Percentiles rank a stretch among this genome's conserved stretches.
Evolutionary conservation across 2,888 invertebrate species (phyloP).

Genomic region (Lacanobia wlatinum): DNA sequence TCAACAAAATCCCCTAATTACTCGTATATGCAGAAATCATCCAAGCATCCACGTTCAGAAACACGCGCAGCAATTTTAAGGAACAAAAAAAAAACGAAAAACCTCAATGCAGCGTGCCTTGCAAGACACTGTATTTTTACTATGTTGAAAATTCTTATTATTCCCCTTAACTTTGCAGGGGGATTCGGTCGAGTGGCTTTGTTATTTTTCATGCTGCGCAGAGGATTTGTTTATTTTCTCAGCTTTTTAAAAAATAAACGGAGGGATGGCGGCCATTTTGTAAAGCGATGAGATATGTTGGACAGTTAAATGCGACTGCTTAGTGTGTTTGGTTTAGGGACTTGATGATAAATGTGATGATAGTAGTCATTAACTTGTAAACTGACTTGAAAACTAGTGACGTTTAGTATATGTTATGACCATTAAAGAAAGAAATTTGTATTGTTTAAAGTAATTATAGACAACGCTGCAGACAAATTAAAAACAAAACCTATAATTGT

Average conservation of each 20-base stretch:
- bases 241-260: constrained; percentile 70
- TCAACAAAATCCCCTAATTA: not conserved
- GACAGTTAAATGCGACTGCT: constrained; percentile 32
- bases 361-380: constrained; percentile 21
- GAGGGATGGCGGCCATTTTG: constrained; percentile 56
- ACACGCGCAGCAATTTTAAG: constrained; percentile 3
- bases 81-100: constrained; percentile 27
- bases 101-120: constrained; percentile 52
- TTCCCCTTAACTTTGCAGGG: constrained; percentile 65
- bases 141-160: constrained; percentile 71
- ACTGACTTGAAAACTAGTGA: no score
- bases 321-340: constrained; percentile 10
- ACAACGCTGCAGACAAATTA: no score
- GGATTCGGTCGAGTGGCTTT: constrained; percentile 66
- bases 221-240: constrained; percentile 68
- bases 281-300: constrained; percentile 42
- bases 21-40: constrained; percentile 4
- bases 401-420: constrained; percentile 18
- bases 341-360: constrained; percentile 12
- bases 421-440: not conserved
- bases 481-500: no score
- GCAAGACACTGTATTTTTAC: constrained; percentile 66
- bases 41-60: constrained; percentile 14
- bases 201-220: constrained; percentile 68
- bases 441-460: not conserved